phyloP scores from a whole-genome alignment of 2,113 vertebrate genomes.

The Columba janthina region DNA sequence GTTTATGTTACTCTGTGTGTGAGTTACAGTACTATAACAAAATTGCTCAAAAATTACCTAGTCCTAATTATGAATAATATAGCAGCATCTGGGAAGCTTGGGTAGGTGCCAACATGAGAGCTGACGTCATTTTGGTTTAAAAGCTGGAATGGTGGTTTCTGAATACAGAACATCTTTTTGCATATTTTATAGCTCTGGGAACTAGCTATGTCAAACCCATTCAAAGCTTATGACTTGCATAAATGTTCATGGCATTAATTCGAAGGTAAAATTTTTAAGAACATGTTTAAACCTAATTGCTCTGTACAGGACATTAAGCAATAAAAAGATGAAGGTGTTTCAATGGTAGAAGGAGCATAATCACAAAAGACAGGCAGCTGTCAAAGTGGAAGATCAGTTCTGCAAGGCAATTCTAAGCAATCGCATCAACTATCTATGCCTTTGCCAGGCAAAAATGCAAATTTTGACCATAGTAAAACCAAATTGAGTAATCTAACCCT shows the following conservation, averaged over 20 bases:
- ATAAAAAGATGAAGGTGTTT: neutral
- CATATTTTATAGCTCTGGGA: neutral
- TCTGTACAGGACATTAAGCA: neutral
- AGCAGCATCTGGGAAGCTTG: slow-evolving; percentile 31
- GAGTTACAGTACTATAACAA: neutral
- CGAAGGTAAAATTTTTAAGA: neutral
- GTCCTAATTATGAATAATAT: slow-evolving; percentile 24
- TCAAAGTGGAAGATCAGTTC: neutral
- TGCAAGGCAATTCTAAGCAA: neutral
- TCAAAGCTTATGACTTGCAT: neutral
- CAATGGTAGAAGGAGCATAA: neutral
- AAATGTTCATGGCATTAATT: neutral
- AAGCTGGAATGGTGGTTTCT: slow-evolving; percentile 5
- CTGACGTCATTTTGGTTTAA: neutral
- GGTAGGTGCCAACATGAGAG: neutral
- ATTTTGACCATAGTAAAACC: neutral
- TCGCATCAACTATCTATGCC: neutral
- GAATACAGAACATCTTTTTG: neutral
- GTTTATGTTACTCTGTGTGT: neutral
- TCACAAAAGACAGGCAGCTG: neutral
- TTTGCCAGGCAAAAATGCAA: neutral
- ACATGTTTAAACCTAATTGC: neutral
- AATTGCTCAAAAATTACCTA: neutral
- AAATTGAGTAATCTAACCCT: neutral
- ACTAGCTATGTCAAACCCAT: neutral